A percentile compares a stretch with the other conserved stretches of the same genome.
phyloP scores from a whole-genome alignment of 1,140 invertebrate genomes.

The Scaptodrosophila lebanonensis region DNA sequence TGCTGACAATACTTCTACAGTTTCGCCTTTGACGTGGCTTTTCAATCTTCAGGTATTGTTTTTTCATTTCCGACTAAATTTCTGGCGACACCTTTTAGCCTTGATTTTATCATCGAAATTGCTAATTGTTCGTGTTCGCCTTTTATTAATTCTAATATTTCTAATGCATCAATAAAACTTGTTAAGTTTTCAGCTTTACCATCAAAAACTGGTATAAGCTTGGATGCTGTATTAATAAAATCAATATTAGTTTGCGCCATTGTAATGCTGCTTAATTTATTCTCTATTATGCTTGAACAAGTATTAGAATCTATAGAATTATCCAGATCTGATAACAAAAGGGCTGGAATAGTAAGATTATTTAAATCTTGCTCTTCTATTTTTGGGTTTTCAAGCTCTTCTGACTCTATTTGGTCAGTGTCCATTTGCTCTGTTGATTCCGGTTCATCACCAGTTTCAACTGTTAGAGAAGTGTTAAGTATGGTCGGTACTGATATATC shows the following conservation, averaged over 20 bases:
- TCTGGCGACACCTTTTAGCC: not conserved
- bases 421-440: conserved; percentile 5
- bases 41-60: too few relatives aligned
- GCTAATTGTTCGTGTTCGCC: not conserved
- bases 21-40: not conserved
- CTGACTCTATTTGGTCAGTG: not conserved
- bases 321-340: too few relatives aligned
- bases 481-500: not conserved
- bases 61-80: too few relatives aligned
- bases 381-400: not conserved
- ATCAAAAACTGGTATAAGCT: too few relatives aligned
- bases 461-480: not conserved
- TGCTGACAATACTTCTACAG: not conserved
- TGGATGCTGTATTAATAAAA: not conserved
- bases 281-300: not conserved
- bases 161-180: conserved; percentile 1
- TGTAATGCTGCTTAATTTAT: not conserved
- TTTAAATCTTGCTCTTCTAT: not conserved
- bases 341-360: not conserved
- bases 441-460: not conserved
- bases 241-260: conserved; percentile 1
- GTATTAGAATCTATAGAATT: not conserved
- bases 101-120: not conserved
- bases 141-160: not conserved
- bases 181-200: not conserved